Conservation (phyloP, 2,113 vertebrate genomes). For the Leptosomus discolor region DNA sequence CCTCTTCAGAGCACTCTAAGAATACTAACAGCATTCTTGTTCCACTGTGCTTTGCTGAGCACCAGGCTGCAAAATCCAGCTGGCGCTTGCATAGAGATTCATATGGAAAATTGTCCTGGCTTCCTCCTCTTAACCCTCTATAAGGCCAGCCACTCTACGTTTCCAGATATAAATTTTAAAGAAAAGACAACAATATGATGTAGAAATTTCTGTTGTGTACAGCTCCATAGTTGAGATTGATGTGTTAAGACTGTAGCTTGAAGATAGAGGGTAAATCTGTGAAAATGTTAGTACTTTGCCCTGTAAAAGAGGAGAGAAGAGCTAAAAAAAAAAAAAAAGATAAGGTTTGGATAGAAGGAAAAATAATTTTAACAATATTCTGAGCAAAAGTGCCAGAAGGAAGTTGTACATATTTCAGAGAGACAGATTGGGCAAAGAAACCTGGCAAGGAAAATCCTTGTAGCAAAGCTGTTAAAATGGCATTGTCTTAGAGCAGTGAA, state of each 20-base stretch:
- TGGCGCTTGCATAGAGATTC: constrained; percentile 48
- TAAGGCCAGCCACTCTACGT: neutral
- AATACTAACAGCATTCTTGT: constrained; percentile 39
- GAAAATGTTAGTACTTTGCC: neutral
- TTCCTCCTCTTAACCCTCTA: constrained; percentile 35
- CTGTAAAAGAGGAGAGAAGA: neutral
- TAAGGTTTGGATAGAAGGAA: neutral
- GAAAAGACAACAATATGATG: neutral
- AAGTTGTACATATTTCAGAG: neutral
- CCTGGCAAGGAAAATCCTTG: constrained; percentile 1
- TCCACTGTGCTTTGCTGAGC: constrained; percentile 9
- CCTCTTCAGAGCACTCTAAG: constrained; percentile 45
- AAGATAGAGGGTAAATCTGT: neutral
- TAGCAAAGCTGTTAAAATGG: constrained; percentile 13
- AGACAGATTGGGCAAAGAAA: constrained; percentile 7
- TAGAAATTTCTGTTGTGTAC: neutral
- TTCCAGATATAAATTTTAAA: neutral
- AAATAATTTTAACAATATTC: neutral
- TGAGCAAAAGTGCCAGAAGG: constrained; percentile 11
- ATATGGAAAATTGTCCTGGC: constrained; percentile 34
- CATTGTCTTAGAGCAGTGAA: neutral
- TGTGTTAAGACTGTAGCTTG: neutral
- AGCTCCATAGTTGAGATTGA: neutral
- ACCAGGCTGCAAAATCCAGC: neutral
- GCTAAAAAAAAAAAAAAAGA: neutral